Evolutionary conservation across 1,140 invertebrate species (phyloP), one percentile per base, ranked within the genome.

Genomic region (Armadillidium nasatum): DNA sequence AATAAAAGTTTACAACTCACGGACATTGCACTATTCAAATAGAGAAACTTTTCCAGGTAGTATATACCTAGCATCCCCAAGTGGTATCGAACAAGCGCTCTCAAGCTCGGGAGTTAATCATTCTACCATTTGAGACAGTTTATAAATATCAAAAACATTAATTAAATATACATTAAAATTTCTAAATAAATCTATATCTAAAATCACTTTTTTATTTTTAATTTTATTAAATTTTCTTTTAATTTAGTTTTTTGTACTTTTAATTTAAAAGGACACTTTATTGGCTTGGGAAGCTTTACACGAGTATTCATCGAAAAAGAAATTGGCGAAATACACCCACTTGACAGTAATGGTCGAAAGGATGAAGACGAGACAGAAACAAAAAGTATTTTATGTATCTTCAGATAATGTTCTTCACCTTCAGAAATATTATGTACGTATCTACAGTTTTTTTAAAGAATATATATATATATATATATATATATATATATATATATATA

Each of bases 251-350:
- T n/a, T 43, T 73, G 75, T 67, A 22, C 19, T 46, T 72, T 44
- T 78, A 19, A 15, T 75, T 72, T 82, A 83, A 7, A 85, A 91
- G 88, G 94, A 96, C 83, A 94, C 94, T 0, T 91, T 94, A 77
- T 89, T 94, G 82, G 94, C 95, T 4, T 83, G 78, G 80, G 80
- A 81, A 33, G 80, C 80, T 7, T 73, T 81, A 10, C 69, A 78
- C 21, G 92, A 95, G 81, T 97, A 95, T 84, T 95, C 95, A 0
- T 90, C 92, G 43, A 89, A 91, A 68, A 91, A 93, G 54, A 89
- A 93, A 44, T 89, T 95, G 76, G 88, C 94, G 33, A 94, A 96
- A 83, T 93, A 97, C n/a, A 95, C 93, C 77, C 87, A 90, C 69
- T 86, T 98, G 11, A 89, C 88, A 0, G 89, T 97, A 0, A 89